phyloP scores from a whole-genome alignment of 1,140 invertebrate species.

The Drosophila lini region DNA sequence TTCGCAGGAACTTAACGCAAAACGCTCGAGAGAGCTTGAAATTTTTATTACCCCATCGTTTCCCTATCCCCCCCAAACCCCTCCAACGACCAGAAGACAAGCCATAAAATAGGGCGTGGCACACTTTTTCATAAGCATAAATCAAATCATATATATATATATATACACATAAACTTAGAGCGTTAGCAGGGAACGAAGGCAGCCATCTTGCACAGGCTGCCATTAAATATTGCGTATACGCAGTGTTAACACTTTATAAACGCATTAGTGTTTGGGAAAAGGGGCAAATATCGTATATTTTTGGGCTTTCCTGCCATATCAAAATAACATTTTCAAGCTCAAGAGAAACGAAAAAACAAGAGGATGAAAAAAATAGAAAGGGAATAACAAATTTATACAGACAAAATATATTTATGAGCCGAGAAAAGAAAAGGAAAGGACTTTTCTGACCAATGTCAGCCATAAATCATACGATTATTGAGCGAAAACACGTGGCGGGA shows the following conservation, averaged over 20 bases:
- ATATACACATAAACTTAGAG: slow-evolving; percentile 45
- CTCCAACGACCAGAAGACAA: background rate
- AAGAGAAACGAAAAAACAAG: slow-evolving; percentile 44
- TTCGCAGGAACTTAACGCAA: slow-evolving; percentile 22
- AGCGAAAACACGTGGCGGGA: slow-evolving; percentile 65
- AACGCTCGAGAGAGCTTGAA: slow-evolving; percentile 32
- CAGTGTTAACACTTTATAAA: slow-evolving; percentile 79
- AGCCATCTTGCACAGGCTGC: slow-evolving; percentile 50
- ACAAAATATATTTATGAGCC: slow-evolving; percentile 59
- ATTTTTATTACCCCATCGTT: slow-evolving; percentile 35
- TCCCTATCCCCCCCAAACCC: background rate
- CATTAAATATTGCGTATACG: slow-evolving; percentile 75
- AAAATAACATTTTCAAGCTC: slow-evolving; percentile 71
- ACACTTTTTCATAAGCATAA: slow-evolving; percentile 53
- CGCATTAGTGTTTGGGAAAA: slow-evolving; percentile 56
- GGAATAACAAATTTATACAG: slow-evolving; percentile 26
- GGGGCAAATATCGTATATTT: slow-evolving; percentile 22
- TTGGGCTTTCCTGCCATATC: slow-evolving; percentile 39
- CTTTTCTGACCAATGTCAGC: slow-evolving; percentile 36
- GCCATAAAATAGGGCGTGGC: slow-evolving; percentile 64
- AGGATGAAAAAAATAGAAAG: slow-evolving; percentile 15
- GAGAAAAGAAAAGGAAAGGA: slow-evolving; percentile 13
- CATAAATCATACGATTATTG: slow-evolving; percentile 77
- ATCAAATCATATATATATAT: slow-evolving; percentile 46
- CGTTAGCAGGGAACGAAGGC: background rate